Percentiles rank a stretch among this genome's conserved stretches.
These are phyloP conservation scores for Dipus sagitta DNA, from an alignment of 2,797 vertebrate species.

Conservation along the genomic window DNA sequence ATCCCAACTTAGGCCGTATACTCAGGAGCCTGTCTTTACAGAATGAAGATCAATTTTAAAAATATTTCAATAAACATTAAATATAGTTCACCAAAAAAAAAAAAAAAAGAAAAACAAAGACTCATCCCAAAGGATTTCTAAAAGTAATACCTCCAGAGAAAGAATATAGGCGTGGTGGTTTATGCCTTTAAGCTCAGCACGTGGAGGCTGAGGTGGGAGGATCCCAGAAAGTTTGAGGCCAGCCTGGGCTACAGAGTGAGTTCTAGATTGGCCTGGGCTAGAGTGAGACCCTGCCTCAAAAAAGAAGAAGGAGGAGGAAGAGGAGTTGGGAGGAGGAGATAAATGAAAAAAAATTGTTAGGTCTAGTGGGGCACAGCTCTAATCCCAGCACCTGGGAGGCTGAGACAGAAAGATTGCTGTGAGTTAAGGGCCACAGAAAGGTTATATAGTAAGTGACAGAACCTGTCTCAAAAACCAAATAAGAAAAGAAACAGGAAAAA, in stretches of 20 bases:
- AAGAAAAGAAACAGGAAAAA: background rate
- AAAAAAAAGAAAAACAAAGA: background rate
- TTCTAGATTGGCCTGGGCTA: background rate
- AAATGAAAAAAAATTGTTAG: background rate
- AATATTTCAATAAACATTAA: slow-evolving; percentile 26
- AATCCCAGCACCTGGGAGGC: background rate
- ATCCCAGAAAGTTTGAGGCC: background rate
- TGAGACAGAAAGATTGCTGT: background rate
- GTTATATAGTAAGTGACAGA: background rate
- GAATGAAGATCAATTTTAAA: slow-evolving; percentile 13
- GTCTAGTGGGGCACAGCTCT: background rate
- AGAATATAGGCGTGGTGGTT: background rate
- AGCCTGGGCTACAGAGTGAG: background rate
- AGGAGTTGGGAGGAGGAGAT: too few relatives aligned
- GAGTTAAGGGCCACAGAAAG: background rate
- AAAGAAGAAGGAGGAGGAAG: too few relatives aligned
- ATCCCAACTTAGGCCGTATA: background rate
- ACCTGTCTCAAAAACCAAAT: background rate
- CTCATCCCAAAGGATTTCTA: background rate
- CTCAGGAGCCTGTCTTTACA: background rate
- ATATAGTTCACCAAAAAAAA: background rate
- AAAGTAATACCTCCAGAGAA: background rate
- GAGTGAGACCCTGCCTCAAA: background rate
- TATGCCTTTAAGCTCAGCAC: background rate
- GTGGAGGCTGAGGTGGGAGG: background rate